A percentile compares a stretch with the other conserved stretches of the same genome.
phyloP scores from a whole-genome alignment of 2,888 invertebrate genomes.

The Elysia crispata region DNA sequence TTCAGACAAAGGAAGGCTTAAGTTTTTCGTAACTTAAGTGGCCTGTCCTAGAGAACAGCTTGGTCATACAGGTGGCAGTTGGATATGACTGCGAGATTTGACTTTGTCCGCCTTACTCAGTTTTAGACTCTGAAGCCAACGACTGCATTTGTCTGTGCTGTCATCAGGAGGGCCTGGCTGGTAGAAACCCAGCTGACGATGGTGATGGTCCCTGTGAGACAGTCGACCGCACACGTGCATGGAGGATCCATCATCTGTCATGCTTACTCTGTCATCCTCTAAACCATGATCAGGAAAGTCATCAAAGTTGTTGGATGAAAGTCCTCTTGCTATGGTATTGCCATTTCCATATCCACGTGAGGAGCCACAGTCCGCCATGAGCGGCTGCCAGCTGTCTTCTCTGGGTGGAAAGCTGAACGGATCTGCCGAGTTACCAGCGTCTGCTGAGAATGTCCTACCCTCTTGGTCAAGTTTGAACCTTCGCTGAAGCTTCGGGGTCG shows the following conservation, averaged over 20 bases:
- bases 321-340: no score
- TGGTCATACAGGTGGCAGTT: slow-evolving; percentile 63
- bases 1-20: no score
- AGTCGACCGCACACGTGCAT: slow-evolving; percentile 31
- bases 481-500: slow-evolving; percentile 55
- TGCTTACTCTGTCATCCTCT: slow-evolving; percentile 49
- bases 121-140: slow-evolving; percentile 66
- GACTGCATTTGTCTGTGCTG: slow-evolving; percentile 64
- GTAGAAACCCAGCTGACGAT: neutral
- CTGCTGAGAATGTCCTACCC: slow-evolving; percentile 40
- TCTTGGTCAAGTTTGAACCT: slow-evolving; percentile 40
- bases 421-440: slow-evolving; percentile 28
- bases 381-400: slow-evolving; percentile 46
- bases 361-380: slow-evolving; percentile 34
- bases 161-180: slow-evolving; percentile 53
- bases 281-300: slow-evolving; percentile 45
- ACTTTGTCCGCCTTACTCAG: slow-evolving; percentile 63
- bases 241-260: slow-evolving; percentile 49
- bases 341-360: neutral
- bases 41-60: neutral
- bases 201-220: neutral
- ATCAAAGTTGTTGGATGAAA: slow-evolving; percentile 23
- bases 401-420: slow-evolving; percentile 12
- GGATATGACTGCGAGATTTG: slow-evolving; percentile 69
- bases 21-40: no score